phyloP scores from a whole-genome alignment of 2,113 vertebrate genomes.

The Nothocercus nigrocapillus region DNA sequence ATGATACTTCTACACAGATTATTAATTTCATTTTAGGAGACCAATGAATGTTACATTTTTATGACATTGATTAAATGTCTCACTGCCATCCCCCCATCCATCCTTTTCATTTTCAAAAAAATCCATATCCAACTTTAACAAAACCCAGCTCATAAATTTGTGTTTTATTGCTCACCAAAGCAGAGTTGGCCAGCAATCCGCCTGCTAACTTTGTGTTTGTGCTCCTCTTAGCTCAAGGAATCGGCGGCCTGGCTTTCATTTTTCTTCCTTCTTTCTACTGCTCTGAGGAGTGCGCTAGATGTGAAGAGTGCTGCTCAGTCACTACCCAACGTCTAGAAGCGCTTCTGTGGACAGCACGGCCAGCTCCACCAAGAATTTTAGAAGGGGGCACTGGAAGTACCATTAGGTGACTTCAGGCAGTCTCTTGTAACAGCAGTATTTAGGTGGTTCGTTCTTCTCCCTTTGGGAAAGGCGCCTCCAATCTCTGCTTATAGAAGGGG shows the following conservation, averaged over 20 bases:
- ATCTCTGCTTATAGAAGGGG: fast-evolving
- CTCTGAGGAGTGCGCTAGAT: background rate
- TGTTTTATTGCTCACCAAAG: slow-evolving; percentile 71
- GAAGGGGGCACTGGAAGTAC: background rate
- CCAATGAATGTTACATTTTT: slow-evolving; percentile 87
- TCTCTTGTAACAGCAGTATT: background rate
- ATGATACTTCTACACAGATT: slow-evolving; percentile 88
- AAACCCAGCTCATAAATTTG: slow-evolving; percentile 79
- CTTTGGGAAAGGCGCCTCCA: background rate
- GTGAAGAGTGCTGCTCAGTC: background rate
- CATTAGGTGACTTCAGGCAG: background rate
- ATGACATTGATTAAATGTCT: slow-evolving; percentile 88
- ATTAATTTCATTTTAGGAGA: slow-evolving; percentile 88
- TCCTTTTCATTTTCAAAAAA: slow-evolving; percentile 82
- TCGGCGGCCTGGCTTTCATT: background rate
- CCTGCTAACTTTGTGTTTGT: slow-evolving; percentile 30
- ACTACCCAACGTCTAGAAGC: background rate
- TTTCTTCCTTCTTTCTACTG: background rate
- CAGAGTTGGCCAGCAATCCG: background rate
- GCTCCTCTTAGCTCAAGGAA: background rate
- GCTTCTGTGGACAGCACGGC: fast-evolving
- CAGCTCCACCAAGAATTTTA: background rate
- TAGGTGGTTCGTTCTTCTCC: background rate
- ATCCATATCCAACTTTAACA: slow-evolving; percentile 78
- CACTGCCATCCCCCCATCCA: slow-evolving; percentile 73